A percentile compares a stretch with the other conserved stretches of the same genome.
Conservation (phyloP, 2,888 invertebrate species). For the Dicranocentrus wangi region DNA sequence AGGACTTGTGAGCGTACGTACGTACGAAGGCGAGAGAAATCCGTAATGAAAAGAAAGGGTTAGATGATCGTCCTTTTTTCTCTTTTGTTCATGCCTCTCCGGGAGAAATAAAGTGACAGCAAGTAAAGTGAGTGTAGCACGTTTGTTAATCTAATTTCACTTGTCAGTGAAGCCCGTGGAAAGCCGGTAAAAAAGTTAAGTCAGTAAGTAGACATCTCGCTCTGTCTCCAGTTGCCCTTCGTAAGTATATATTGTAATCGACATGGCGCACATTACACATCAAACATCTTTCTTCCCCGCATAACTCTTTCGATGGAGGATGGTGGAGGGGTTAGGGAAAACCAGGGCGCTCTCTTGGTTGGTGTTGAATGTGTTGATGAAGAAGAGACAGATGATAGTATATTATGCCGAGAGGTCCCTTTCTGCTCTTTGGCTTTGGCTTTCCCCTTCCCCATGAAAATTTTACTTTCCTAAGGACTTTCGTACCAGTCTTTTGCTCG, state of each 20-base stretch:
- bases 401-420: slow-evolving; percentile 35
- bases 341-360: slow-evolving; percentile 35
- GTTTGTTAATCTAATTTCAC: slow-evolving; percentile 73
- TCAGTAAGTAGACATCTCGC: slow-evolving; percentile 26
- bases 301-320: too few species aligned
- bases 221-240: slow-evolving; percentile 49
- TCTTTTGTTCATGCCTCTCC: slow-evolving; percentile 39
- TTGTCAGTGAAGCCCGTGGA: slow-evolving; percentile 67
- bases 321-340: not conserved
- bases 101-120: slow-evolving; percentile 11
- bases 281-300: slow-evolving; percentile 40
- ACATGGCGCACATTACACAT: slow-evolving; percentile 42
- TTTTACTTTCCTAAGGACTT: not conserved
- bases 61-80: slow-evolving; percentile 30
- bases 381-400: slow-evolving; percentile 60
- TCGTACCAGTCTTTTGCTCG: slow-evolving; percentile 34
- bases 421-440: slow-evolving; percentile 57
- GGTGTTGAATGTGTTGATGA: slow-evolving; percentile 63
- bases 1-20: too few species aligned
- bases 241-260: slow-evolving; percentile 34
- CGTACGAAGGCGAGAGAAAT: slow-evolving; percentile 1
- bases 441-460: slow-evolving; percentile 29
- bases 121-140: slow-evolving; percentile 60
- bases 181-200: slow-evolving; percentile 32
- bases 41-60: slow-evolving; percentile 43